A percentile compares a stretch with the other conserved stretches of the same genome.
phyloP scores from a whole-genome alignment of 1,140 invertebrate species.

The Trichoplusia ni region DNA sequence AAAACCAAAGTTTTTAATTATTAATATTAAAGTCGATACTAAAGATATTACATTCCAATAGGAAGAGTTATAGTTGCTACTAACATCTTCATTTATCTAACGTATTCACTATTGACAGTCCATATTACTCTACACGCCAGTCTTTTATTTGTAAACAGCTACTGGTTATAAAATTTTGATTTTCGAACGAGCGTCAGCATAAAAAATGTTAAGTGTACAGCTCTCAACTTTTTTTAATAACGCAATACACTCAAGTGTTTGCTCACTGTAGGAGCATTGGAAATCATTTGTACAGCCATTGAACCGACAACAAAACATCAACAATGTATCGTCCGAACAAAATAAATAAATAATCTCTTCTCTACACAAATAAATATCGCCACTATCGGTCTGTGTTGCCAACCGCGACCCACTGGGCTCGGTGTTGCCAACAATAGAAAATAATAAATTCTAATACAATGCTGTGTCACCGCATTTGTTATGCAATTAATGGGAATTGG shows the following conservation, averaged over 20 bases:
- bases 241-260: slow-evolving; percentile 17
- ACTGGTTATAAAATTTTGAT: not conserved
- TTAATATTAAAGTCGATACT: too few species aligned
- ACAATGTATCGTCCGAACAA: slow-evolving; percentile 48
- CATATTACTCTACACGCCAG: too few species aligned
- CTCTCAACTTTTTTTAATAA: slow-evolving; percentile 17
- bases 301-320: slow-evolving; percentile 35
- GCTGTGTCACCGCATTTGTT: slow-evolving; percentile 70
- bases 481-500: slow-evolving; percentile 59
- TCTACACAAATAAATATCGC: slow-evolving; percentile 49
- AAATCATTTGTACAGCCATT: slow-evolving; percentile 39
- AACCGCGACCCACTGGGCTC: slow-evolving; percentile 34
- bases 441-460: slow-evolving; percentile 71
- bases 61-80: too few species aligned
- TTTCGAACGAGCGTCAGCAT: not conserved
- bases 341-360: slow-evolving; percentile 56
- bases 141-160: not conserved
- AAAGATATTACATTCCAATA: too few species aligned
- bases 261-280: slow-evolving; percentile 22
- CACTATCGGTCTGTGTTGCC: slow-evolving; percentile 42
- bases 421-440: slow-evolving; percentile 59
- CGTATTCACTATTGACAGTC: too few species aligned
- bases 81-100: too few species aligned
- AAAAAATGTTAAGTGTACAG: slow-evolving; percentile 7
- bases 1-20: too few species aligned